Evolutionary conservation across 2,113 vertebrate species (phyloP).

Genomic region (Forbesichthys agassizii): DNA sequence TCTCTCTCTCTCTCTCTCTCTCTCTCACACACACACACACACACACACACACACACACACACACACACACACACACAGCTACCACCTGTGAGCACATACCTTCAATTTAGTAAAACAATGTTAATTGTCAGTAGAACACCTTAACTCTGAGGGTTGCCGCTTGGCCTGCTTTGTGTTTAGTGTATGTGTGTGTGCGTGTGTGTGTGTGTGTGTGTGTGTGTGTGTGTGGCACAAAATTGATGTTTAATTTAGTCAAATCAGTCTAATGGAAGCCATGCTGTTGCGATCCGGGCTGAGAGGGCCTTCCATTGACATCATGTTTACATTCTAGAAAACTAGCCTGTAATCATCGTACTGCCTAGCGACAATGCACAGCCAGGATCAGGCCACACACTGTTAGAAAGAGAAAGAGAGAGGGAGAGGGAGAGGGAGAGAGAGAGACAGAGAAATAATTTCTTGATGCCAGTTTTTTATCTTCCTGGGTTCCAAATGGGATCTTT

Average conservation of each 20-base stretch:
- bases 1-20: too few relatives aligned
- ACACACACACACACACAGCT: neutral
- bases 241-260: constrained; percentile 52
- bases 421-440: neutral
- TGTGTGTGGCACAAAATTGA: constrained; percentile 18
- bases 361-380: constrained; percentile 40
- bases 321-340: constrained; percentile 53
- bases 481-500: too few relatives aligned
- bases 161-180: neutral
- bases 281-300: constrained; percentile 15
- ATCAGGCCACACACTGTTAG: constrained; percentile 45
- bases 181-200: neutral
- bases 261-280: constrained; percentile 55
- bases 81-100: neutral
- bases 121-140: neutral
- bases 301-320: constrained; percentile 47
- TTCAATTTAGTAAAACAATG: neutral
- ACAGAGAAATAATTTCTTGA: neutral
- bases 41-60: too few relatives aligned
- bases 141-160: neutral
- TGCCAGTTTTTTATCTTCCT: too few relatives aligned
- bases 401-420: neutral
- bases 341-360: constrained; percentile 55
- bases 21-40: too few relatives aligned
- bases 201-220: constrained; percentile 22